These are phyloP conservation scores for Euwallacea fornicatus DNA, from an alignment of 1,140 invertebrate genomes.

Conservation along the genomic window DNA sequence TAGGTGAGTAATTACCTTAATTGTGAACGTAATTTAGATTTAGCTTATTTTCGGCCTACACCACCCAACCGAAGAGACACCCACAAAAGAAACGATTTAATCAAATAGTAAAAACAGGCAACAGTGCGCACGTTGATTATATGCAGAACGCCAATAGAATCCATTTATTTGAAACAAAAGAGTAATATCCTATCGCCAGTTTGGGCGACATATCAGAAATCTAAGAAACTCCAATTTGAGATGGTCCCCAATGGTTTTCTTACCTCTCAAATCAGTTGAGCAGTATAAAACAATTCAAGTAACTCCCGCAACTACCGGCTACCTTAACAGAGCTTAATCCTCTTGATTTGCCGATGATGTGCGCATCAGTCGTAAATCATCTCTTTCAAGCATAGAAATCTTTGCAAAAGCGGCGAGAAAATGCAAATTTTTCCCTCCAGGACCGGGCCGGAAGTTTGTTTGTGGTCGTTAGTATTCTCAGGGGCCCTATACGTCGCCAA, in stretches of 20 bases:
- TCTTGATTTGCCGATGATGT: conserved; percentile 12
- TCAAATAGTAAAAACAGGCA: neutral
- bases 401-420: neutral
- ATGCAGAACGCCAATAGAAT: too few species aligned
- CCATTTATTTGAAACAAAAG: too few species aligned
- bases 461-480: neutral
- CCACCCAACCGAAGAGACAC: neutral
- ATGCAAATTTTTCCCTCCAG: neutral
- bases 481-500: neutral
- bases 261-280: neutral
- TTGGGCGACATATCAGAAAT: too few species aligned
- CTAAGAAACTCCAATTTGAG: too few species aligned
- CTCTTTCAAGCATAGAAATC: neutral
- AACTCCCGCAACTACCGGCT: conserved; percentile 11
- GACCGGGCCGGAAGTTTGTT: neutral
- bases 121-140: too few species aligned
- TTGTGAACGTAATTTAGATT: conserved; percentile 11
- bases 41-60: conserved; percentile 10
- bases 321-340: conserved; percentile 31
- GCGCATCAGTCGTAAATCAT: conserved; percentile 9
- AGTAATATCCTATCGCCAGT: too few species aligned
- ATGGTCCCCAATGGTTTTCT: too few species aligned
- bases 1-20: conserved; percentile 20
- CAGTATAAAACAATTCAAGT: neutral
- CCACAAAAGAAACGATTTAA: neutral